Evolutionary conservation across 2,113 vertebrate genomes (phyloP).

Genomic region (Phalacrocorax pelagicus): DNA sequence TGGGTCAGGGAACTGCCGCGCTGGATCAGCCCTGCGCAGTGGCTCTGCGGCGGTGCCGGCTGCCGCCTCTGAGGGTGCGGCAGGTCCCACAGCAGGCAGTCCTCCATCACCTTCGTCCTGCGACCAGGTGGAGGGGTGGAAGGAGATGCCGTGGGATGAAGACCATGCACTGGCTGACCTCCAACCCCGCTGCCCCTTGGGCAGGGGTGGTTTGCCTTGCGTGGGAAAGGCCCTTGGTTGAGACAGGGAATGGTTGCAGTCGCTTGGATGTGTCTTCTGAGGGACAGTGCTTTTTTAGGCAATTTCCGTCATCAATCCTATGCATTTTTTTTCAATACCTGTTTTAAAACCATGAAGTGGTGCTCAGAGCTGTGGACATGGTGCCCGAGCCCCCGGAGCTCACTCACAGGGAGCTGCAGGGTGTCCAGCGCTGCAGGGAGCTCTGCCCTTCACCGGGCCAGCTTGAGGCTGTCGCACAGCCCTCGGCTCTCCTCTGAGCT

Average conservation of each 20-base stretch:
- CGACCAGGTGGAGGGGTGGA: fast-evolving
- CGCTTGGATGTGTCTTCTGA: background rate
- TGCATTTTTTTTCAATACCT: background rate
- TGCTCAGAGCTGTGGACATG: fast-evolving
- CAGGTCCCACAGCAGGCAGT: fast-evolving
- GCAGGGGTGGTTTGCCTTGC: background rate
- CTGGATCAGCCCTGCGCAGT: fast-evolving
- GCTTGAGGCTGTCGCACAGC: background rate
- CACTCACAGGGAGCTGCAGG: fast-evolving
- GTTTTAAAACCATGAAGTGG: background rate
- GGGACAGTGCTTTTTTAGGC: fast-evolving
- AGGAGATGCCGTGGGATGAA: no score
- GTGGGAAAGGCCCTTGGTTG: fast-evolving
- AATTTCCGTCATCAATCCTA: background rate
- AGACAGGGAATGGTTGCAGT: background rate
- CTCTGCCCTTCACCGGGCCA: background rate
- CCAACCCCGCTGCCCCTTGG: fast-evolving
- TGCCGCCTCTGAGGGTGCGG: background rate
- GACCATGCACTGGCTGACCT: fast-evolving
- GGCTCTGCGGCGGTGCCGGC: background rate
- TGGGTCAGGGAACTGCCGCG: fast-evolving
- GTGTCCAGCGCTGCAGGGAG: fast-evolving
- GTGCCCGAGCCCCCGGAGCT: fast-evolving
- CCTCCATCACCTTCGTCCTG: fast-evolving
- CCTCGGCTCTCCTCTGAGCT: background rate